Conservation (phyloP, 2,113 vertebrate genomes). For the Takifugu bimaculatus region DNA sequence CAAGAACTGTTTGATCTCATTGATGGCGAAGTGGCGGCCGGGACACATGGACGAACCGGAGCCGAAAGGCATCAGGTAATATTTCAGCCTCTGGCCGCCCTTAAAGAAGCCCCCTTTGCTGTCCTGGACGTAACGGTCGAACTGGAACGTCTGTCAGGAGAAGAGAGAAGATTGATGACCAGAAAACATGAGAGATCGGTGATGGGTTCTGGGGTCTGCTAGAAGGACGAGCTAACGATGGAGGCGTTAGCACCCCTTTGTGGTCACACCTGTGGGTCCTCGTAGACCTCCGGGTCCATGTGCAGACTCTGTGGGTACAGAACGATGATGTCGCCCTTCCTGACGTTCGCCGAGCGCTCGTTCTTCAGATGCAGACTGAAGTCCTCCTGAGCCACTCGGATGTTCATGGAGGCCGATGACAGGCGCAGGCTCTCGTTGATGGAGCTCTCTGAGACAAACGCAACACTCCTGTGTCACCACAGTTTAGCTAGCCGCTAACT, state of each 20-base stretch:
- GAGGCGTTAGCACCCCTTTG: too few species aligned
- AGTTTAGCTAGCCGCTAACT: neutral
- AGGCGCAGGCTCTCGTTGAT: constrained; percentile 86
- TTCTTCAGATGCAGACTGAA: constrained; percentile 73
- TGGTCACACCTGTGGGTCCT: constrained; percentile 81
- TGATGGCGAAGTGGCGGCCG: constrained; percentile 84
- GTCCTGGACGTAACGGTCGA: constrained; percentile 83
- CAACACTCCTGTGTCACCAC: neutral
- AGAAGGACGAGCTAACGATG: too few species aligned
- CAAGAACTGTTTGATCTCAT: constrained; percentile 87
- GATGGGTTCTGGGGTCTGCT: too few species aligned
- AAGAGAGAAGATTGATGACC: neutral
- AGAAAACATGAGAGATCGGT: neutral
- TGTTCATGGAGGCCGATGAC: constrained; percentile 80
- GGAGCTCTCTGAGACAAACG: constrained; percentile 80
- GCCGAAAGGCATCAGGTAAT: constrained; percentile 88
- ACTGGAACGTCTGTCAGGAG: constrained; percentile 79
- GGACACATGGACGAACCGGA: constrained; percentile 86
- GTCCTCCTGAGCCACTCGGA: constrained; percentile 85
- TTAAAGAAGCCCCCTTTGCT: constrained; percentile 88
- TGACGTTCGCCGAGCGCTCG: constrained; percentile 64
- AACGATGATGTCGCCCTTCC: constrained; percentile 84
- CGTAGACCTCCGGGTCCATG: constrained; percentile 85
- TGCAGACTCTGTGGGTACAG: constrained; percentile 85
- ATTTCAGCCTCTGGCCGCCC: constrained; percentile 78